Evolutionary conservation across 2,113 vertebrate genomes (phyloP).

Genomic region (Percopsis transmontana): DNA sequence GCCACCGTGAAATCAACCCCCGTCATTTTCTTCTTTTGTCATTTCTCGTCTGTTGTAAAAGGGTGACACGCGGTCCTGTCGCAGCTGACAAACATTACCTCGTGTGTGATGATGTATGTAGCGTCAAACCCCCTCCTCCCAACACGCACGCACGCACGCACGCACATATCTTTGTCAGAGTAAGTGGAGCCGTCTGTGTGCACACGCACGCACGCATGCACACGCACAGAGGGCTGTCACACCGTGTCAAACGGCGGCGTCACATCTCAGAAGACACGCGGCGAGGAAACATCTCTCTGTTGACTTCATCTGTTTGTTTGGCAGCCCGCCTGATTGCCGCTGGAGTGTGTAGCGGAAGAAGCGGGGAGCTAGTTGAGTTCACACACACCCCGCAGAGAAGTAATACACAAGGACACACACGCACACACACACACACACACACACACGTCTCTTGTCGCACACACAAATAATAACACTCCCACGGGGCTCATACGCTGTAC

Average conservation of each 20-base stretch:
- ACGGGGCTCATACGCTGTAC: too few species aligned
- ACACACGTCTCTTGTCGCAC: not conserved
- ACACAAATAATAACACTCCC: conserved; percentile 3
- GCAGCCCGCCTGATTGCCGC: conserved; percentile 77
- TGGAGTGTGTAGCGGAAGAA: conserved; percentile 65
- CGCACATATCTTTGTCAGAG: conserved; percentile 42
- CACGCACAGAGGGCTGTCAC: conserved; percentile 64
- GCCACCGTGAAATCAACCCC: not conserved
- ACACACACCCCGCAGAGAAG: not conserved
- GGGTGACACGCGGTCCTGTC: conserved; percentile 47
- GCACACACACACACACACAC: not conserved
- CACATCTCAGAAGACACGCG: conserved; percentile 70
- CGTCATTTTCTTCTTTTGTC: not conserved
- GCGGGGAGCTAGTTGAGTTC: conserved; percentile 52
- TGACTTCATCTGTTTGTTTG: conserved; percentile 78
- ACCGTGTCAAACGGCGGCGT: conserved; percentile 68
- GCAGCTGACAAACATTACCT: conserved; percentile 76
- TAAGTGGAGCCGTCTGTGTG: conserved; percentile 63
- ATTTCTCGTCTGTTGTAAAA: conserved; percentile 54
- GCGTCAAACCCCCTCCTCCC: conserved; percentile 34
- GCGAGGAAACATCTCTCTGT: conserved; percentile 73
- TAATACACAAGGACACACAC: not conserved
- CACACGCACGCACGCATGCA: conserved; percentile 18
- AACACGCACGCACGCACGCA: not conserved
- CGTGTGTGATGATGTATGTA: conserved; percentile 74